These are phyloP conservation scores for Pangasius larnaudii DNA, from an alignment of 2,797 vertebrate genomes.

Conservation along the genomic window DNA sequence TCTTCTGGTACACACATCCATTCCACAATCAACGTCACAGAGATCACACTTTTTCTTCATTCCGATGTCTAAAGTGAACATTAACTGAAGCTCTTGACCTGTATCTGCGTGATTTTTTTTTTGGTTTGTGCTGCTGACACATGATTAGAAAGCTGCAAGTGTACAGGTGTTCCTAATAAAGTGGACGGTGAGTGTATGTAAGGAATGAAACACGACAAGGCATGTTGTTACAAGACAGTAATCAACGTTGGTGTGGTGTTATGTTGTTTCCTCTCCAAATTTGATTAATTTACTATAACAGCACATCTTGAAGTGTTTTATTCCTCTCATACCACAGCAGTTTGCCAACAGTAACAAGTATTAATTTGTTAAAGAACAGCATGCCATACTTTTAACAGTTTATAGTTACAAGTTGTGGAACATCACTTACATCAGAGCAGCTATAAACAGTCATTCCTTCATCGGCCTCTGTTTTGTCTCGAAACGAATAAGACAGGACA, in stretches of 20 bases:
- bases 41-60: not conserved
- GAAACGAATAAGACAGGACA: not conserved
- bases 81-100: not conserved
- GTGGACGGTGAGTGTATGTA: not conserved
- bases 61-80: not conserved
- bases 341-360: not conserved
- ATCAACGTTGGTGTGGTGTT: not conserved
- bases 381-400: not conserved
- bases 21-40: not conserved
- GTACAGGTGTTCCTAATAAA: not conserved
- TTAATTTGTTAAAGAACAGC: not conserved
- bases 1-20: not conserved
- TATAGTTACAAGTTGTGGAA: not conserved
- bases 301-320: not conserved
- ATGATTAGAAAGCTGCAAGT: not conserved
- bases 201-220: not conserved
- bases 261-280: not conserved
- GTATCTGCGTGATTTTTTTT: not conserved
- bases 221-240: not conserved
- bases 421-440: not conserved
- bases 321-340: not conserved
- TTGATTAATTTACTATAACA: not conserved
- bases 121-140: not conserved
- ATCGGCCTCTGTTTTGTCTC: not conserved
- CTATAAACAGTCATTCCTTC: conserved; percentile 10